These are phyloP conservation scores for Acrobeloides nanus DNA, from an alignment of 2,888 invertebrate genomes.

Conservation along the genomic window DNA sequence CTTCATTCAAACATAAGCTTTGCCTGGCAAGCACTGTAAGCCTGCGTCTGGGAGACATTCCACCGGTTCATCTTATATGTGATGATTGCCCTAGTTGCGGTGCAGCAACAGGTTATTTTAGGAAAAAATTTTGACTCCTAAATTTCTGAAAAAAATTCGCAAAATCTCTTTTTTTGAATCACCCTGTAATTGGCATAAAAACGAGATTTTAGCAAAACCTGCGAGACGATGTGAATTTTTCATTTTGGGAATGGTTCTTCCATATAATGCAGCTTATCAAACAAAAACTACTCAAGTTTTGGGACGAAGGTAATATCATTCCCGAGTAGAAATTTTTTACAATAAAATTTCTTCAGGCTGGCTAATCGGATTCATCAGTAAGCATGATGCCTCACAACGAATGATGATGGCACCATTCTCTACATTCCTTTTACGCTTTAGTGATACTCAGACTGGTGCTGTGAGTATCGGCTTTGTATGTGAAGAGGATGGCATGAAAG, in stretches of 20 bases:
- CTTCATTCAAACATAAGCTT: too few species aligned
- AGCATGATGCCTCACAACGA: constrained; percentile 71
- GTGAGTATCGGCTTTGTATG: constrained; percentile 52
- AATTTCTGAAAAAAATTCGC: constrained; percentile 1
- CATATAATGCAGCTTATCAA: constrained; percentile 64
- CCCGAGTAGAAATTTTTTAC: neutral
- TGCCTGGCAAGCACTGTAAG: too few species aligned
- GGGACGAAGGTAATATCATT: constrained; percentile 85
- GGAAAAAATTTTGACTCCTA: neutral
- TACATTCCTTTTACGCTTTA: constrained; percentile 87
- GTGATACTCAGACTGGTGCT: constrained; percentile 82
- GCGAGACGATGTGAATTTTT: constrained; percentile 64
- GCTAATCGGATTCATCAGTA: constrained; percentile 81
- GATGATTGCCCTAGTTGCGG: too few species aligned
- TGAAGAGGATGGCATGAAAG: constrained; percentile 44
- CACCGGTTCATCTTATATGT: too few species aligned
- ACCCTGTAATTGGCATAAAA: too few species aligned
- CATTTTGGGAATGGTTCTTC: constrained; percentile 69
- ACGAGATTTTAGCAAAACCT: constrained; percentile 37
- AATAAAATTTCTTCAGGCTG: constrained; percentile 53
- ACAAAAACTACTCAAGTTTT: constrained; percentile 80
- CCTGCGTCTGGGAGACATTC: too few species aligned
- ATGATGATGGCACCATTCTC: constrained; percentile 38
- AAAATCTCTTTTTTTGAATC: too few species aligned
- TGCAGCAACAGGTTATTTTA: too few species aligned